Evolutionary conservation across 2,888 invertebrate species (phyloP).

Genomic region (Liopterus haemorrhoidalis): DNA sequence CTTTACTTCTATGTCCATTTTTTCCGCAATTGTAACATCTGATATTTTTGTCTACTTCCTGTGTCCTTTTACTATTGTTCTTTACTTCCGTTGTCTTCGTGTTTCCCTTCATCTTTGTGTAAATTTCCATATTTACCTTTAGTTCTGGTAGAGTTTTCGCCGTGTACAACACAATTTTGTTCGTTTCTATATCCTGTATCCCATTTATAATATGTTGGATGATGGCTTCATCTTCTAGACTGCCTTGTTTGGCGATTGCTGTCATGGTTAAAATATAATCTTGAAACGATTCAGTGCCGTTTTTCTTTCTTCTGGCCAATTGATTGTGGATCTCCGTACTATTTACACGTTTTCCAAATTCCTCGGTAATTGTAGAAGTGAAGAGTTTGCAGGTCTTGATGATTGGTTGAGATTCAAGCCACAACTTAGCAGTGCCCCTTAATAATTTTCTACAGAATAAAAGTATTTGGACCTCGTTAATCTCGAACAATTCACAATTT

Average conservation of each 20-base stretch:
- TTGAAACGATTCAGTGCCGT: conserved; percentile 33
- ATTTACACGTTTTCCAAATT: too few species aligned
- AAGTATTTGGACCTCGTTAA: too few species aligned
- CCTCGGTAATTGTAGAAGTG: too few species aligned
- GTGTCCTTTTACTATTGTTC: too few species aligned
- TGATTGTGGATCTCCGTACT: conserved; percentile 1
- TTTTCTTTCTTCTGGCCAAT: conserved; percentile 29
- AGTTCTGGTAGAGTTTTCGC: conserved; percentile 12
- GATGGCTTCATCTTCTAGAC: conserved; percentile 34
- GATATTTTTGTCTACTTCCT: too few species aligned
- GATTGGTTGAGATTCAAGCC: too few species aligned
- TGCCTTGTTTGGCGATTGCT: conserved; percentile 35
- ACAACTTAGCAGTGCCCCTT: too few species aligned
- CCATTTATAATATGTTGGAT: conserved; percentile 39
- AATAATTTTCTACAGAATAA: too few species aligned
- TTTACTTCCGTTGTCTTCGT: too few species aligned
- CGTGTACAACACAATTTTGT: conserved; percentile 20
- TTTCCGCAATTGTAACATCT: conserved; percentile 30
- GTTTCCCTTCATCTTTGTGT: conserved; percentile 20
- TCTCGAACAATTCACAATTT: too few species aligned
- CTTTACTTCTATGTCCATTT: conserved; percentile 20
- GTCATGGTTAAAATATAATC: conserved; percentile 38
- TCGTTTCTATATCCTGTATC: conserved; percentile 26
- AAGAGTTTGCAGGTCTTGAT: too few species aligned
- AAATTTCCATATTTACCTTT: conserved; percentile 20